Evolutionary conservation across 2,797 vertebrate genomes (phyloP).

Genomic region (Myotis planiceps): DNA sequence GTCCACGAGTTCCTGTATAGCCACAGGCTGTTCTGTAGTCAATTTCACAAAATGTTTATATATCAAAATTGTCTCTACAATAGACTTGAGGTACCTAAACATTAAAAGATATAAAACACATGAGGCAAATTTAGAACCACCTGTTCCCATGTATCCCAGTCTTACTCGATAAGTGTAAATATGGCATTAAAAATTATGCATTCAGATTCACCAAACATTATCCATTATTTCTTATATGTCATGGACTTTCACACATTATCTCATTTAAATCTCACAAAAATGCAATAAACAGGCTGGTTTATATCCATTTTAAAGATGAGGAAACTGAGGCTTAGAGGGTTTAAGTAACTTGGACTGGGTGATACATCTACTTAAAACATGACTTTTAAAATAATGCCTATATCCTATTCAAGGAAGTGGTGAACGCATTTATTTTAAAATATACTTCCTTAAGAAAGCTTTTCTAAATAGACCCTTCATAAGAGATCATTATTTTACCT

Average conservation of each 20-base stretch:
- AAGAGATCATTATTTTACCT: conserved; percentile 7
- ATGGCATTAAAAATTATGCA: background rate
- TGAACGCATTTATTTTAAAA: conserved; percentile 13
- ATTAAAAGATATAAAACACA: background rate
- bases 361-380: background rate
- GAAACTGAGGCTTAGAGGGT: background rate
- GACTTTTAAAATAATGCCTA: conserved; percentile 5
- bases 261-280: conserved; percentile 16
- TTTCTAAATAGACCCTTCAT: background rate
- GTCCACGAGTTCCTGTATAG: conserved; percentile 95
- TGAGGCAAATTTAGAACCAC: background rate
- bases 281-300: background rate
- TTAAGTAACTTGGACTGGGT: background rate
- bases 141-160: background rate
- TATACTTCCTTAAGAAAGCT: background rate
- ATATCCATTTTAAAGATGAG: background rate
- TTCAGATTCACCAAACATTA: background rate
- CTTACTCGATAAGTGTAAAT: background rate
- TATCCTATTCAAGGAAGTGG: background rate
- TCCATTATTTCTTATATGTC: background rate
- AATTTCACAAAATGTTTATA: conserved; percentile 97
- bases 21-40: conserved; percentile 89
- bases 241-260: background rate
- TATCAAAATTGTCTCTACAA: conserved; percentile 97
- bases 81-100: conserved; percentile 94